Evolutionary conservation across 1,140 invertebrate genomes (phyloP).

Genomic region (Drosophila equinoxialis): DNA sequence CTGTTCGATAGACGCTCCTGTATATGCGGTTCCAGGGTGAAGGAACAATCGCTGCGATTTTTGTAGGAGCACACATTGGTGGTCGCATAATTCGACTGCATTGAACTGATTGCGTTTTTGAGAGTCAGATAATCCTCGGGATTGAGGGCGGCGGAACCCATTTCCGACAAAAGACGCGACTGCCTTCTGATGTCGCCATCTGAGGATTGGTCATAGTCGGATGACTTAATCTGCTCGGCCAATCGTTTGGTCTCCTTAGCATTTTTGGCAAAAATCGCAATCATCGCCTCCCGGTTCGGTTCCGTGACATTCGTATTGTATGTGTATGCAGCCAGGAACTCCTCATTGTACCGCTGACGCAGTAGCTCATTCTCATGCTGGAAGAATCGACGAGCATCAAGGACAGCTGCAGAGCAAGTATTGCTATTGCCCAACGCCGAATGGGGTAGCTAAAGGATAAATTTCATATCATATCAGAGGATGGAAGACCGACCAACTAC

Average conservation of each 20-base stretch:
- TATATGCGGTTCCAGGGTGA: constrained; percentile 91
- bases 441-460: constrained; percentile 35
- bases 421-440: constrained; percentile 13
- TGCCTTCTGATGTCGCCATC: constrained; percentile 68
- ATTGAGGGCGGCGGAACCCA: constrained; percentile 59
- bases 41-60: constrained; percentile 88
- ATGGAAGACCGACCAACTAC: not conserved
- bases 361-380: constrained; percentile 61
- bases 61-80: constrained; percentile 90
- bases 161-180: constrained; percentile 54
- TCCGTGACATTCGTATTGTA: constrained; percentile 80
- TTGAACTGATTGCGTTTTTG: constrained; percentile 87
- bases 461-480: not conserved
- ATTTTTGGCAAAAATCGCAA: constrained; percentile 60
- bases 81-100: constrained; percentile 91
- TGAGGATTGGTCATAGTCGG: constrained; percentile 42
- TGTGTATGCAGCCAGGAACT: constrained; percentile 49
- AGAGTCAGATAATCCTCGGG: constrained; percentile 83
- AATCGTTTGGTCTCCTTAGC: constrained; percentile 59
- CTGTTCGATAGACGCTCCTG: constrained; percentile 87
- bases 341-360: constrained; percentile 56
- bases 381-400: constrained; percentile 63
- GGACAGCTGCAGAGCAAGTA: constrained; percentile 50
- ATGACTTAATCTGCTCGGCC: constrained; percentile 45
- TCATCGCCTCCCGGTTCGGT: constrained; percentile 64